phyloP scores from a whole-genome alignment of 2,113 vertebrate genomes.

The Garra rufa region DNA sequence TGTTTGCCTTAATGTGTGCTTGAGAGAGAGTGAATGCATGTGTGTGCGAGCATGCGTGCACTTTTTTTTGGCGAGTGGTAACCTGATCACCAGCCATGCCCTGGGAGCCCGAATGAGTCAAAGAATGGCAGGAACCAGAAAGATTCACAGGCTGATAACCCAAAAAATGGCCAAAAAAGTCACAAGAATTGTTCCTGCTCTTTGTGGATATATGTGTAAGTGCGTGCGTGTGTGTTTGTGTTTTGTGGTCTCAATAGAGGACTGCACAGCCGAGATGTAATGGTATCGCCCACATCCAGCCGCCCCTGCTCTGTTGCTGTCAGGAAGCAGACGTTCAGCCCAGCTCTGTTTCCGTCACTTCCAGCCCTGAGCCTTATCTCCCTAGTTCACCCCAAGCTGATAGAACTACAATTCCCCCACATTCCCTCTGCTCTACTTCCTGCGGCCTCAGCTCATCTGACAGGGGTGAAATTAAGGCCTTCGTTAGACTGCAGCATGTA shows the following conservation, averaged over 20 bases:
- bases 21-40: slow-evolving; percentile 61
- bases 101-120: slow-evolving; percentile 72
- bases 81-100: slow-evolving; percentile 71
- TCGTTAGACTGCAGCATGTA: slow-evolving; percentile 29
- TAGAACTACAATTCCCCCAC: slow-evolving; percentile 74
- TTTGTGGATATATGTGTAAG: slow-evolving; percentile 68
- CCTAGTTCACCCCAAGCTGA: slow-evolving; percentile 60
- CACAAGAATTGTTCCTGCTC: slow-evolving; percentile 71
- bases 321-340: slow-evolving; percentile 70
- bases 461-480: slow-evolving; percentile 48
- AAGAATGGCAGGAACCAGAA: slow-evolving; percentile 80
- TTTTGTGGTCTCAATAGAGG: slow-evolving; percentile 45
- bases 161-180: slow-evolving; percentile 74
- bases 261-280: slow-evolving; percentile 55
- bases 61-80: slow-evolving; percentile 64
- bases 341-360: slow-evolving; percentile 71
- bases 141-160: slow-evolving; percentile 82
- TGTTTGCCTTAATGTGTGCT: slow-evolving; percentile 62
- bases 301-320: slow-evolving; percentile 55
- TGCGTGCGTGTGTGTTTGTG: not conserved
- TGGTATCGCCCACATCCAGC: slow-evolving; percentile 80
- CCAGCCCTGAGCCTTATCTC: slow-evolving; percentile 70
- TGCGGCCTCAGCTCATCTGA: slow-evolving; percentile 66
- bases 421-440: slow-evolving; percentile 67
- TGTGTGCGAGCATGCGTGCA: slow-evolving; percentile 57